A percentile compares a stretch with the other conserved stretches of the same genome.
phyloP scores from a whole-genome alignment of 2,113 vertebrate species.

The Spea bombifrons region DNA sequence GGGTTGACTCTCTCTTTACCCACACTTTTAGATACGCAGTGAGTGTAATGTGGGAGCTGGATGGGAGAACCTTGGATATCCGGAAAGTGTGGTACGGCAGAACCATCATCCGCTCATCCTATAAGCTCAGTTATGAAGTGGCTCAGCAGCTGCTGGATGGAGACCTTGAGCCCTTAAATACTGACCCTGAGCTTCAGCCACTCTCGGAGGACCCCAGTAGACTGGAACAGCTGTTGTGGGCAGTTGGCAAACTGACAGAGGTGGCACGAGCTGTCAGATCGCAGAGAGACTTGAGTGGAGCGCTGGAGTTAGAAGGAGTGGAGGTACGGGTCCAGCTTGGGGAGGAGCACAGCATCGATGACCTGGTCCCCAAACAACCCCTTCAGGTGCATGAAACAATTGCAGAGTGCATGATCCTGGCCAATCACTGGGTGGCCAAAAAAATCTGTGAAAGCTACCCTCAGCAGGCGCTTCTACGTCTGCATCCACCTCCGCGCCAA shows the following conservation, averaged over 20 bases:
- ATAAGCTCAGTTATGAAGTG: constrained; percentile 87
- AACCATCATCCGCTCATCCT: constrained; percentile 84
- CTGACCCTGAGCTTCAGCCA: constrained; percentile 71
- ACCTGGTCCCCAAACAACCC: constrained; percentile 85
- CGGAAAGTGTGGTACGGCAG: constrained; percentile 73
- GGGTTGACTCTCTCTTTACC: no score
- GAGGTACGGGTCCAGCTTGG: constrained; percentile 87
- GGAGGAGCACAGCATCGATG: constrained; percentile 77
- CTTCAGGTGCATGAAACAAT: constrained; percentile 92
- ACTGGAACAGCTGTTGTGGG: constrained; percentile 68
- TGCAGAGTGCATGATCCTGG: constrained; percentile 95
- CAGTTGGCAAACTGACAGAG: constrained; percentile 73
- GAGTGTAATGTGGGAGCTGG: constrained; percentile 88
- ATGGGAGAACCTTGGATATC: constrained; percentile 65
- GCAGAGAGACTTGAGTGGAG: constrained; percentile 73
- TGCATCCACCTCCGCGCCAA: constrained; percentile 82
- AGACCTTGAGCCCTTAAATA: constrained; percentile 52
- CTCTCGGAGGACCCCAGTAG: constrained; percentile 57
- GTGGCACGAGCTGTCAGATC: constrained; percentile 76
- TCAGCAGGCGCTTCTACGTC: constrained; percentile 80
- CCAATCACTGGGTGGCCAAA: constrained; percentile 96
- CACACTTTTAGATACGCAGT: constrained; percentile 78
- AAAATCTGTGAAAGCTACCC: constrained; percentile 84
- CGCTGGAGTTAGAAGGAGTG: constrained; percentile 88
- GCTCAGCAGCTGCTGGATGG: constrained; percentile 84